Evolutionary conservation across 2,888 invertebrate genomes (phyloP), one percentile per base, ranked within the genome.

Genomic region (Pyrrhia umbra): DNA sequence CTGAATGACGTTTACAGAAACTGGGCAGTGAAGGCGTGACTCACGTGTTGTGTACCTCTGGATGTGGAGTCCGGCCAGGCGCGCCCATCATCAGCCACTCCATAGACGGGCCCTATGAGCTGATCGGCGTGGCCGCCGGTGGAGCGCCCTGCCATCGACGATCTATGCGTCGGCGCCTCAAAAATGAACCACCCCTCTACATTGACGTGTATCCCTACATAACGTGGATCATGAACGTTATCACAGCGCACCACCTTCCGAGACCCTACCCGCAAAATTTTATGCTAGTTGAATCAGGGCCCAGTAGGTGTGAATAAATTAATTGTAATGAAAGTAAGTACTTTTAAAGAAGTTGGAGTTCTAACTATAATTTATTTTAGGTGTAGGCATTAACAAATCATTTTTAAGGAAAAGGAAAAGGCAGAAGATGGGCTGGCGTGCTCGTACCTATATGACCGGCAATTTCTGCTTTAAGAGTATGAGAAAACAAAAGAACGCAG

Each of bases 141-240:
- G 88, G 90, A 0, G 89, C 87, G 0, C 82, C 87, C 0, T 94
- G 94, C 68, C 57, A 77, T 0, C 80, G 82, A 1, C 85, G 86
- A 2, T 69, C 85, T 1, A 91, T 90, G 90, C 86, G 94, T 2
- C 79, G 78, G 4, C 84, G 86, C 0, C 82, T 93, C 4, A 93
- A 90, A 74, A 80, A 56, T 8, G 90, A 92, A 27, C 93, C 93
- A 0, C 93, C 94, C 0, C 74, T 93, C 0, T 94, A 90, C 72
- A 89, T 93, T 15, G 93, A 94, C 56, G 88, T 93, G 1, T 93
- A 85, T 62, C 93, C 93, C 1, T 94, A 93, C 78, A 80, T 82
- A 2, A 83, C 85, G 1, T 94, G 94, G 94, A 89, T 93, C 13
- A 81, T 87, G 25, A 93, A 92, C 67, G 89, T 91, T 1, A 84